Conservation (phyloP, 2,113 vertebrate genomes). For the Crypturellus undulatus region DNA sequence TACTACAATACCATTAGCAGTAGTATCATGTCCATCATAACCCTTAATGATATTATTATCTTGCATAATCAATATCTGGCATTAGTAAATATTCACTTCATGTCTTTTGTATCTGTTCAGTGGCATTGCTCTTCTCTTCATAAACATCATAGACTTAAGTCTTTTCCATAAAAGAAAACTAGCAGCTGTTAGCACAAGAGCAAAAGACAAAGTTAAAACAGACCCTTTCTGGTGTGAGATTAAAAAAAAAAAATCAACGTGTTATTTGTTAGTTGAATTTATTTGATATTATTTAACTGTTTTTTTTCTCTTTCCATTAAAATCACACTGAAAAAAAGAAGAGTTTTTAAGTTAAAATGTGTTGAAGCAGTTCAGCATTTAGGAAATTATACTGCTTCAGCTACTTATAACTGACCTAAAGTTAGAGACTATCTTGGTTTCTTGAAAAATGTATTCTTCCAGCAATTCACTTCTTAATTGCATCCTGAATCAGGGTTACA, state of each 20-base stretch:
- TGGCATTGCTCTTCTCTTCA: background rate
- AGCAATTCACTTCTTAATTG: background rate
- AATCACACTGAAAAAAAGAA: background rate
- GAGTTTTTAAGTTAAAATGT: background rate
- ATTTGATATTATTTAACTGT: background rate
- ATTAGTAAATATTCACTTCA: background rate
- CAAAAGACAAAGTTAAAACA: background rate
- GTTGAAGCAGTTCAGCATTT: background rate
- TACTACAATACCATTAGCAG: accelerated
- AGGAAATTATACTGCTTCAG: background rate
- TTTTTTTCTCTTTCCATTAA: background rate
- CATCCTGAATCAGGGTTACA: background rate
- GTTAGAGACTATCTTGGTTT: background rate
- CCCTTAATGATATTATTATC: background rate
- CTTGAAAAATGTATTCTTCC: background rate
- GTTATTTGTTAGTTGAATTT: background rate
- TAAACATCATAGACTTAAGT: background rate
- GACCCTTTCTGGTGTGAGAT: background rate
- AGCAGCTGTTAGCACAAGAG: background rate
- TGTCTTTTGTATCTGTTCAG: background rate
- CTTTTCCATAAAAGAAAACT: background rate
- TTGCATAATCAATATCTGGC: background rate
- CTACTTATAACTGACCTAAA: background rate
- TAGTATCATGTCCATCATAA: accelerated
- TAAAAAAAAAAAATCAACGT: background rate